These are phyloP conservation scores for Lampris incognitus DNA, from an alignment of 2,113 vertebrate genomes.

Conservation along the genomic window DNA sequence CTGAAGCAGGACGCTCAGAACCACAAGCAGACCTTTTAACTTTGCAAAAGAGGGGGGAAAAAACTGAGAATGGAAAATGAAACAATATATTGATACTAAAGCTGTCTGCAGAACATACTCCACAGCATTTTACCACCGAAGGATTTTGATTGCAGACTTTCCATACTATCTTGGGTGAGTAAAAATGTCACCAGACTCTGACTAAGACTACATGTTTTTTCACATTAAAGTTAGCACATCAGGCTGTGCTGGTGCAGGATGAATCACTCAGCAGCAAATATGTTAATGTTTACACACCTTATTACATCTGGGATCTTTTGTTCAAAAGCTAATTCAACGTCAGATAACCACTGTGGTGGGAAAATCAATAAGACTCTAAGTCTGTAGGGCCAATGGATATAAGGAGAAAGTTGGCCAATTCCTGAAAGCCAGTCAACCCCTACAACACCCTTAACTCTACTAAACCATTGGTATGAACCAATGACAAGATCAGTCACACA, in stretches of 20 bases:
- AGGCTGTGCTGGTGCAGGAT: not conserved
- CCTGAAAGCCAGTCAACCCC: too few species aligned
- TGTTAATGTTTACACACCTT: too few species aligned
- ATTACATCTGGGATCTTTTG: too few species aligned
- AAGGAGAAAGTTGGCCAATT: too few species aligned
- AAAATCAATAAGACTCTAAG: too few species aligned
- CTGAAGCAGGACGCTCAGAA: constrained; percentile 37
- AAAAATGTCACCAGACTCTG: constrained; percentile 2
- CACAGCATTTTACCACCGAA: constrained; percentile 21
- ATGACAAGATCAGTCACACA: too few species aligned
- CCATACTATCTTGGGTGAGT: constrained; percentile 9
- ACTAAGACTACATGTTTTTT: constrained; percentile 10
- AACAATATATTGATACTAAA: constrained; percentile 57
- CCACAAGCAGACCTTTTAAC: constrained; percentile 52
- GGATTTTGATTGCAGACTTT: constrained; percentile 39
- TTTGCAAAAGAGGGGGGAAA: constrained; percentile 7
- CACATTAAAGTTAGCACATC: not conserved
- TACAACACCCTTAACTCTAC: too few species aligned
- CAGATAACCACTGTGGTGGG: too few species aligned
- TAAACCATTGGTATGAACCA: too few species aligned
- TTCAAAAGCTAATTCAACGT: too few species aligned
- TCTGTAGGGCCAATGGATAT: too few species aligned
- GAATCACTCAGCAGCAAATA: not conserved
- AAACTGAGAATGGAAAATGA: constrained; percentile 51
- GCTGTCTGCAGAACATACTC: constrained; percentile 37